Evolutionary conservation across 64 coral and sea anemone species (phyloP), one percentile per base, ranked within the genome.

Genomic region (Montipora capricornis): DNA sequence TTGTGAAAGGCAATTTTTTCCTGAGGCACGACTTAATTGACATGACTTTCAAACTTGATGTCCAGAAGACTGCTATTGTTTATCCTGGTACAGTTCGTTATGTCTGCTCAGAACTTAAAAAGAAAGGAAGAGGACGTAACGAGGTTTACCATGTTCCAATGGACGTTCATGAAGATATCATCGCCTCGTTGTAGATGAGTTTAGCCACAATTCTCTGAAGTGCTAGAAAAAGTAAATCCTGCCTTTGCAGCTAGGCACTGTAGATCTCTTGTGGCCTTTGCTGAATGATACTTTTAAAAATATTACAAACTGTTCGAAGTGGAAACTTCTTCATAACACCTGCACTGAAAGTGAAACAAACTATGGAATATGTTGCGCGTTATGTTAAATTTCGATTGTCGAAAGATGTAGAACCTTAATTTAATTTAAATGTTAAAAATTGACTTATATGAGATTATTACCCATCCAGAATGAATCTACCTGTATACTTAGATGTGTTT

Each of bases 11-110:
- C 16, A 20, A 76, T 88, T 88, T 88, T 26, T 88, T 88, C 47
- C 47, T 88, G n/a, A 88, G 86, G 70, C 47, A 88, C 37, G 50
- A 88, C 47, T 55, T 88, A 29, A 88, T 88, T 59, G 69, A 75
- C 11, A 55, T 75, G 80, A 82, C 80, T 12, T 82, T 14, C 29
- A 82, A 82, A 15, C 80, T 82, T 64, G 26, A 64, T 2, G 9
- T 44, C 20, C 47, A 62, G 80, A 82, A 82, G 87, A n/a, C 9
- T 37, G 87, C 70, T 4, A 50, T 69, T 68, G 74, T 87, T 6
- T 93, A 50, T 87, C 91, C 75, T 78, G 91, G 91, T 19, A 87
- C 91, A 51, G 91, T 87, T 66, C 81, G 59, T 68, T 93, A 87
- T 26, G 75, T 93, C 7, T 87, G 60, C 19, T 93, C 82, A 50